Evolutionary conservation across 2,113 vertebrate species (phyloP).

Genomic region (Aldabrachelys gigantea): DNA sequence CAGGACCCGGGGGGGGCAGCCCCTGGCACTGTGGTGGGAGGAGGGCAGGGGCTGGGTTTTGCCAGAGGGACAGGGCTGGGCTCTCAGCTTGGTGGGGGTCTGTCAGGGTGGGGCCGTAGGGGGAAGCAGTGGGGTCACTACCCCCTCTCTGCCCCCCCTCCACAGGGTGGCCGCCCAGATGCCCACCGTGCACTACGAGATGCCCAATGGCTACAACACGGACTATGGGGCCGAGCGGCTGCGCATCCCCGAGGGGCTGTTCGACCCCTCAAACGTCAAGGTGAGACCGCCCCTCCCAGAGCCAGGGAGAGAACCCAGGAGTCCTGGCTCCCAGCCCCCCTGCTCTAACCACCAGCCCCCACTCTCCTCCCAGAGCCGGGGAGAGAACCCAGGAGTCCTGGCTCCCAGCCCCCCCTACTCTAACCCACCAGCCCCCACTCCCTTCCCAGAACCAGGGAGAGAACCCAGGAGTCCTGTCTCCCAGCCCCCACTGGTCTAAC

Average conservation of each 20-base stretch:
- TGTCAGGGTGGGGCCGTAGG: not conserved
- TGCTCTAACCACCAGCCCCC: not conserved
- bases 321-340: not conserved
- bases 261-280: constrained; percentile 85
- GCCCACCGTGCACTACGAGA: constrained; percentile 85
- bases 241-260: constrained; percentile 83
- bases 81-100: not conserved
- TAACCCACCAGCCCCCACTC: not conserved
- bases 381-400: not conserved
- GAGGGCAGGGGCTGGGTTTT: not conserved
- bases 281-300: constrained; percentile 19
- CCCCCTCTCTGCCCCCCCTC: not conserved
- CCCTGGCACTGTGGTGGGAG: not conserved
- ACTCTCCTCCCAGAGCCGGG: not conserved
- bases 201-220: constrained; percentile 84
- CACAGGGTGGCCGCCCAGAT: constrained; percentile 83
- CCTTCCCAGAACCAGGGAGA: not conserved
- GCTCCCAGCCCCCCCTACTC: not conserved
- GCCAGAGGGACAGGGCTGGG: not conserved
- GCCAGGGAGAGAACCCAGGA: not conserved
- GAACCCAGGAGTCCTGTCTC: not conserved
- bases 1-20: not conserved
- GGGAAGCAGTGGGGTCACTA: not conserved
- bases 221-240: constrained; percentile 82
- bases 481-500: not conserved